Evolutionary conservation across 1,140 invertebrate species (phyloP).

Genomic region (Dinothrombium tinctorium): DNA sequence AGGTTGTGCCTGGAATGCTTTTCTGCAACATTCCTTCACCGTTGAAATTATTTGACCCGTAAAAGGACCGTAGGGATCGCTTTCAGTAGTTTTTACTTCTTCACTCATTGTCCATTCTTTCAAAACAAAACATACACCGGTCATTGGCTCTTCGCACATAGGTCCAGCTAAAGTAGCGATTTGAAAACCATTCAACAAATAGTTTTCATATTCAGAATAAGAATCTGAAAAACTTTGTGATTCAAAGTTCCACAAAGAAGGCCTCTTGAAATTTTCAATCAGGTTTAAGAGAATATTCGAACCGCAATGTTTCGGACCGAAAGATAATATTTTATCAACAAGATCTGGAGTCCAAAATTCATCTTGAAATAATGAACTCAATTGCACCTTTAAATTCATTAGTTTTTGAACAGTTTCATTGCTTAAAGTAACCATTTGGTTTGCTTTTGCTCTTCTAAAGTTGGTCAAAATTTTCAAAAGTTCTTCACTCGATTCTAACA

Average conservation of each 20-base stretch:
- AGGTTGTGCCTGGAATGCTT: slow-evolving; percentile 63
- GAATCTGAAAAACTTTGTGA: slow-evolving; percentile 15
- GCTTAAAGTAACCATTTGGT: background rate
- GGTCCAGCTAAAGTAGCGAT: slow-evolving; percentile 65
- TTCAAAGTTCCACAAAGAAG: slow-evolving; percentile 1
- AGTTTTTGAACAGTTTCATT: background rate
- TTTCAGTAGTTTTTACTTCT: slow-evolving; percentile 7
- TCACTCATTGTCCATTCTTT: slow-evolving; percentile 38
- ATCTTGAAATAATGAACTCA: slow-evolving; percentile 15
- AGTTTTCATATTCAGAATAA: slow-evolving; percentile 33
- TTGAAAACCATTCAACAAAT: slow-evolving; percentile 83
- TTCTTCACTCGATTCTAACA: too few species aligned
- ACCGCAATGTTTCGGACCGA: slow-evolving; percentile 67
- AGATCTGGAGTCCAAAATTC: slow-evolving; percentile 33
- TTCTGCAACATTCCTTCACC: slow-evolving; percentile 63
- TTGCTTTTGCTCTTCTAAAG: slow-evolving; percentile 3
- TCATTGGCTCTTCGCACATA: slow-evolving; percentile 84
- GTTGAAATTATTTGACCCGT: slow-evolving; percentile 75
- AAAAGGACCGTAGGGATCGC: slow-evolving; percentile 24
- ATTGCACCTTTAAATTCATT: slow-evolving; percentile 20
- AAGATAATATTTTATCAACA: slow-evolving; percentile 57
- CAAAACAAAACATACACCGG: slow-evolving; percentile 69
- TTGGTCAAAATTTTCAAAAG: slow-evolving; percentile 23
- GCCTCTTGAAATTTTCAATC: slow-evolving; percentile 19
- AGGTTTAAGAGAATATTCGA: slow-evolving; percentile 67